These are phyloP conservation scores for Oncorhynchus gorbuscha DNA, from an alignment of 2,113 vertebrate species.

Conservation along the genomic window DNA sequence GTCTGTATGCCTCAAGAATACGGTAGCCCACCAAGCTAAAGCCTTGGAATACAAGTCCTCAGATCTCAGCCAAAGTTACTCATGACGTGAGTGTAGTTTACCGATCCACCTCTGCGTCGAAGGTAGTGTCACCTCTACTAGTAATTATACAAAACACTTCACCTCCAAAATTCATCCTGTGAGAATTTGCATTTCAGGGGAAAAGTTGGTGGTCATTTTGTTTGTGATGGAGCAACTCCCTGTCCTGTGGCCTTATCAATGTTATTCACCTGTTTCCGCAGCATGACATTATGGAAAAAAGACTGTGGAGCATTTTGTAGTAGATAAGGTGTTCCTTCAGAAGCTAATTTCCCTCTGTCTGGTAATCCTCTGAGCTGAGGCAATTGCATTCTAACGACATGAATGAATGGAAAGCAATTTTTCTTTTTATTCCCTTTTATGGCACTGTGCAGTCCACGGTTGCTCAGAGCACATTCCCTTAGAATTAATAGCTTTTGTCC, in stretches of 20 bases:
- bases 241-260: neutral
- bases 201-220: no score
- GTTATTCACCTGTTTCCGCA: neutral
- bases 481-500: neutral
- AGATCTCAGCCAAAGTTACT: no score
- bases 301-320: neutral
- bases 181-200: no score
- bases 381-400: slow-evolving; percentile 4
- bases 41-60: no score
- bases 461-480: neutral
- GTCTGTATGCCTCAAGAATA: no score
- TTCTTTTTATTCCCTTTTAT: neutral
- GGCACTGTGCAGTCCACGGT: neutral
- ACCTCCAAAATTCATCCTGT: no score
- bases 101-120: no score
- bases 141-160: no score
- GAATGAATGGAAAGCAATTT: neutral
- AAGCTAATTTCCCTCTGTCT: neutral
- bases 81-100: no score
- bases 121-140: no score
- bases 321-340: neutral
- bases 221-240: no score
- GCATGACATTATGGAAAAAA: neutral
- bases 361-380: neutral
- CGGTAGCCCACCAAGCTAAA: no score